Conservation (phyloP, 1,140 invertebrate genomes). For the Apolygus lucorum region DNA sequence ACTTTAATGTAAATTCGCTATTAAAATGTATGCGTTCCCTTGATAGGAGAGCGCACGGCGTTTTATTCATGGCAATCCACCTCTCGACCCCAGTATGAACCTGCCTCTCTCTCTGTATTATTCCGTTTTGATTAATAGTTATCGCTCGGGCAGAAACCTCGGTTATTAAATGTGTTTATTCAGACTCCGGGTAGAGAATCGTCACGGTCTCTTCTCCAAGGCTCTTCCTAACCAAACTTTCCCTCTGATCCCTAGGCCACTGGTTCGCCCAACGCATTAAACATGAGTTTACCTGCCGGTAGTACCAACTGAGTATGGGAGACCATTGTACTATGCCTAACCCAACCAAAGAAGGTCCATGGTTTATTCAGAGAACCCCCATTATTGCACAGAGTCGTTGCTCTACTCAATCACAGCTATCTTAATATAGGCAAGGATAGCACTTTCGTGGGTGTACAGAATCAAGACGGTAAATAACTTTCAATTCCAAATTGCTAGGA, state of each 20-base stretch:
- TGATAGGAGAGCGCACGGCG: background rate
- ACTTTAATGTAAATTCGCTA: conserved; percentile 10
- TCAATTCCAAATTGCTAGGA: too few relatives aligned
- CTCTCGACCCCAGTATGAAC: background rate
- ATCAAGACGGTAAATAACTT: too few relatives aligned
- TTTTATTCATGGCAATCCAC: conserved; percentile 3
- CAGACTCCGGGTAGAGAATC: background rate
- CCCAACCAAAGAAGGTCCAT: background rate
- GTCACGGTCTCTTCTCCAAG: background rate
- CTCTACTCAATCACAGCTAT: too few relatives aligned
- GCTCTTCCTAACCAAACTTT: background rate
- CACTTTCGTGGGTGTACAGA: too few relatives aligned
- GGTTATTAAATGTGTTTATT: conserved; percentile 10
- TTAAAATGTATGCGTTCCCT: background rate
- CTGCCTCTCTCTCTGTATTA: background rate
- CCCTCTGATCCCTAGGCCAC: background rate
- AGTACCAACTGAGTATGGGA: background rate
- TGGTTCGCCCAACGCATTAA: background rate
- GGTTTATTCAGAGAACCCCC: background rate
- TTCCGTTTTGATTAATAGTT: conserved; percentile 9
- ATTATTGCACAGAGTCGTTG: too few relatives aligned
- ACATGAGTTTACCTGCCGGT: background rate
- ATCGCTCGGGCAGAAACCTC: background rate
- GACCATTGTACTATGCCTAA: background rate
- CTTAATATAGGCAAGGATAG: too few relatives aligned